Evolutionary conservation across 1,140 invertebrate species (phyloP).

Genomic region (Drosophila watanabei): DNA sequence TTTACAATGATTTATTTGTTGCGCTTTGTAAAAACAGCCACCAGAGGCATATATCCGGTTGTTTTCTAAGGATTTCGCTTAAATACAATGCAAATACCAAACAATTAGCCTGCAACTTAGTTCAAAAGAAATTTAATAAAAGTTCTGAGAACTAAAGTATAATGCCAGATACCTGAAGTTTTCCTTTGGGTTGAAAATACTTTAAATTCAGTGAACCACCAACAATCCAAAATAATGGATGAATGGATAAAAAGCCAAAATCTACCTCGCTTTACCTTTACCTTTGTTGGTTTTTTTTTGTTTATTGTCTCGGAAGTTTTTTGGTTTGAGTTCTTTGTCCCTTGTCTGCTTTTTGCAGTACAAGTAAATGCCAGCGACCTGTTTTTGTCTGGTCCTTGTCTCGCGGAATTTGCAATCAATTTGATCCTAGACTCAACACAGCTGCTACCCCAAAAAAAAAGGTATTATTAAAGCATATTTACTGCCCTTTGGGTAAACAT

Average conservation of each 20-base stretch:
- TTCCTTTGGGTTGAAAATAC: not conserved
- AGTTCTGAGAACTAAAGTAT: not conserved
- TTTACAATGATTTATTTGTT: constrained; percentile 25
- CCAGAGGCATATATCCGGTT: not conserved
- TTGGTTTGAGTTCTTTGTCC: constrained; percentile 30
- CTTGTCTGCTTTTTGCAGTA: constrained; percentile 19
- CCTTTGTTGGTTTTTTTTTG: not conserved
- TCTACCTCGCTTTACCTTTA: not conserved
- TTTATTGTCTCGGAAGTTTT: constrained; percentile 16
- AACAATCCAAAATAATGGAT: not conserved
- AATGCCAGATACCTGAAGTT: not conserved
- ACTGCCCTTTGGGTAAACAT: not conserved
- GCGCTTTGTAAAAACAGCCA: not conserved
- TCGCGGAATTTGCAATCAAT: constrained; percentile 34
- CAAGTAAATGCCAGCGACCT: constrained; percentile 13
- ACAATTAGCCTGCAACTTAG: not conserved
- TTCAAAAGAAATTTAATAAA: not conserved
- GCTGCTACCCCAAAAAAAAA: not conserved
- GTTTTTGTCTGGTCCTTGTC: constrained; percentile 29
- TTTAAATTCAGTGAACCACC: not conserved
- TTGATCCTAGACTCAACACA: constrained; percentile 19
- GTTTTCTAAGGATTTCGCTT: not conserved
- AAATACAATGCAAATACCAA: not conserved
- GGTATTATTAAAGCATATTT: not conserved
- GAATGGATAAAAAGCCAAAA: constrained; percentile 1